Percentiles rank a stretch among this genome's conserved stretches.
Conservation (phyloP, 2,113 vertebrate genomes). For the Oostethus manadensis region DNA sequence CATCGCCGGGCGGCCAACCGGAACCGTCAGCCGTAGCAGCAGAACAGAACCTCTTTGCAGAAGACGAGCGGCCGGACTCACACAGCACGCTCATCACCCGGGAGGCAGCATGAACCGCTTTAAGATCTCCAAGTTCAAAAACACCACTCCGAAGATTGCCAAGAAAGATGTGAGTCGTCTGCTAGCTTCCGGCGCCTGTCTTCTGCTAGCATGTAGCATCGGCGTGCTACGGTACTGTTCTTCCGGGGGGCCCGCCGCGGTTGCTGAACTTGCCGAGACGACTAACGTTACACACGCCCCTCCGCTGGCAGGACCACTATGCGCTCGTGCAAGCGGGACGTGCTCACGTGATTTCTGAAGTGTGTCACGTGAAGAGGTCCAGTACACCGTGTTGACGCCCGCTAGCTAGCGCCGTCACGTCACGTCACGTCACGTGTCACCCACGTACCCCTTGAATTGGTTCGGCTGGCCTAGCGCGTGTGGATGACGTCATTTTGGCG, state of each 20-base stretch:
- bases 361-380: too few species aligned
- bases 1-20: conserved; percentile 5
- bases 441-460: too few species aligned
- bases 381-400: too few species aligned
- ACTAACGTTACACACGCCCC: background rate
- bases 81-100: conserved; percentile 53
- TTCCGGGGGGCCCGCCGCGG: conserved; percentile 22
- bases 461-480: conserved; percentile 17
- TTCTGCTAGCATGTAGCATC: conserved; percentile 29
- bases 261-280: conserved; percentile 60
- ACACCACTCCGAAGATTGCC: conserved; percentile 79
- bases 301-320: background rate
- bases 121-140: conserved; percentile 88
- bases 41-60: conserved; percentile 9
- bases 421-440: background rate
- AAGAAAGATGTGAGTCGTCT: conserved; percentile 80
- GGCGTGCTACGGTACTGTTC: conserved; percentile 9
- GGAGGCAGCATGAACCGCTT: conserved; percentile 88
- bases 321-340: too few species aligned
- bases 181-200: background rate
- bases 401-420: background rate
- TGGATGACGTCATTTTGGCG: conserved; percentile 30
- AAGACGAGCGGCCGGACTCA: conserved; percentile 26
- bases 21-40: conserved; percentile 57
- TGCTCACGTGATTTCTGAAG: too few species aligned